phyloP scores from a whole-genome alignment of 1,140 invertebrate species.

The Bombus superbus region DNA sequence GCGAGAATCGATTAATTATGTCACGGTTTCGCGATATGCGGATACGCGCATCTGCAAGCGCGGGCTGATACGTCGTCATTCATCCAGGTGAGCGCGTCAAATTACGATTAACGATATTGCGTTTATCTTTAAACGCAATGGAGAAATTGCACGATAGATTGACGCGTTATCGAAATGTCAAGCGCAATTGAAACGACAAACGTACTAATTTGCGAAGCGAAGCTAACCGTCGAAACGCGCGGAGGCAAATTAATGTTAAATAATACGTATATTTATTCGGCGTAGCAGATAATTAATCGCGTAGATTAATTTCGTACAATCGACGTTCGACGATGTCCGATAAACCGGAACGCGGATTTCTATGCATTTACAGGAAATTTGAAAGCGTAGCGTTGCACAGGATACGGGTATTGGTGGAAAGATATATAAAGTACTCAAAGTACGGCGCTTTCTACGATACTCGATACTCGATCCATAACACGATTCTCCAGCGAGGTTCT shows the following conservation, averaged over 20 bases:
- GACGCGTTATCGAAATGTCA: neutral
- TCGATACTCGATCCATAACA: too few relatives aligned
- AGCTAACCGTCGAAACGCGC: neutral
- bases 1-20: slow-evolving; percentile 23
- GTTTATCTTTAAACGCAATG: neutral
- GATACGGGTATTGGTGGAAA: too few relatives aligned
- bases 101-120: neutral
- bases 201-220: neutral
- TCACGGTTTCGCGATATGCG: slow-evolving; percentile 31
- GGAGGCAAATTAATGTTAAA: neutral
- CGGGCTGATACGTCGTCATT: neutral
- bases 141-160: neutral
- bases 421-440: too few relatives aligned
- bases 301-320: neutral
- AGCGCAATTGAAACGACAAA: too few relatives aligned
- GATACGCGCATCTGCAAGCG: neutral
- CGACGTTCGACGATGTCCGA: neutral
- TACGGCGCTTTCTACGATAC: too few relatives aligned
- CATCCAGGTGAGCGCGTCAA: neutral
- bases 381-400: too few relatives aligned
- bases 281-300: neutral
- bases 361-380: too few relatives aligned
- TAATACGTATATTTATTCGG: neutral
- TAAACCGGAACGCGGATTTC: too few relatives aligned
- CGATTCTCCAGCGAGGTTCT: too few relatives aligned